These are phyloP conservation scores for Galaxea fascicularis DNA, from an alignment of 92 coral and sea anemone species.

Conservation along the genomic window DNA sequence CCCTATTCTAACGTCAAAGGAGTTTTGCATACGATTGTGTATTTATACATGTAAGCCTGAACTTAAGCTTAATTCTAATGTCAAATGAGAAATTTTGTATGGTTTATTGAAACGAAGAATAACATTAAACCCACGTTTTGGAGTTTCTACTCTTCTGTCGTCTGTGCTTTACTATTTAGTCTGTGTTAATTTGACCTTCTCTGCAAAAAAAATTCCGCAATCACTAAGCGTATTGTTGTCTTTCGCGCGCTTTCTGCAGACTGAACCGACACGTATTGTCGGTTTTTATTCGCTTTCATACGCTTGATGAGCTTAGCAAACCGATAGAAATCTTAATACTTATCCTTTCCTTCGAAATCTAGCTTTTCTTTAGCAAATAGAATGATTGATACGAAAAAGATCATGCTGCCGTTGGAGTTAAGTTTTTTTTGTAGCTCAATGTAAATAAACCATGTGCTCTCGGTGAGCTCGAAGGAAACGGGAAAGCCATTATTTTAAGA, in stretches of 20 bases:
- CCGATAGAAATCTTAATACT: slow-evolving; percentile 3
- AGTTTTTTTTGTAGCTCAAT: slow-evolving; percentile 44
- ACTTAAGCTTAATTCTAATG: slow-evolving; percentile 71
- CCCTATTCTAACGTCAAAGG: slow-evolving; percentile 72
- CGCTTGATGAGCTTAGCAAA: neutral
- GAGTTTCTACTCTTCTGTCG: slow-evolving; percentile 62
- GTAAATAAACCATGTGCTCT: slow-evolving; percentile 73
- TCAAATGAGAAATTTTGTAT: slow-evolving; percentile 89
- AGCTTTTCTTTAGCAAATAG: neutral
- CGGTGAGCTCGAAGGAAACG: slow-evolving; percentile 21
- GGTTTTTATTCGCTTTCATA: neutral
- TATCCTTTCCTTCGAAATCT: neutral
- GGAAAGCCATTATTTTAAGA: slow-evolving; percentile 19
- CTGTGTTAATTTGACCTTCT: neutral
- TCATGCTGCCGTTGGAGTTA: slow-evolving; percentile 30
- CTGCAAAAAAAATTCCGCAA: slow-evolving; percentile 54
- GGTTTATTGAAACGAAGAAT: slow-evolving; percentile 82
- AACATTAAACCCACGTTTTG: slow-evolving; percentile 86
- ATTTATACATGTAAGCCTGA: slow-evolving; percentile 73
- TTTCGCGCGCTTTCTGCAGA: slow-evolving; percentile 55
- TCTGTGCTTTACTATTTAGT: slow-evolving; percentile 14
- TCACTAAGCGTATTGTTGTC: slow-evolving; percentile 50
- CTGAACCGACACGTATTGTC: slow-evolving; percentile 12
- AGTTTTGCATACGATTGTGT: slow-evolving; percentile 82
- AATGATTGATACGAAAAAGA: slow-evolving; percentile 4